Evolutionary conservation across 2,113 vertebrate genomes (phyloP), one percentile per base, ranked within the genome.

Genomic region (Aspidoscelis tigris): DNA sequence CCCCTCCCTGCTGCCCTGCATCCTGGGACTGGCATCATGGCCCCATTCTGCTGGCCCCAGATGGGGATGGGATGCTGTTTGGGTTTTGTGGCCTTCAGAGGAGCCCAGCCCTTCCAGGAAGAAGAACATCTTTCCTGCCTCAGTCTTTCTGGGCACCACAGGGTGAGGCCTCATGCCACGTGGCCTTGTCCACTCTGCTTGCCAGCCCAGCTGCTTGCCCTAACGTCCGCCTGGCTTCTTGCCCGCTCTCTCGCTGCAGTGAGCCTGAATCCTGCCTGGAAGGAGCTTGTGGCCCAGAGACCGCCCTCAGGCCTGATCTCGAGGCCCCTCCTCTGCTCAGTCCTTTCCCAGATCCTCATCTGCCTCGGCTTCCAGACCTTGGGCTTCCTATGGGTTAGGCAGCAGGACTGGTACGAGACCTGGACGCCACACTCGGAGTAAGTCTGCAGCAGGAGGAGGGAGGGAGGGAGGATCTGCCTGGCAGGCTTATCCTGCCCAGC

Each of bases 241-340:
- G 5, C n/a, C 33, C 20, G 33, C 89, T 73, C 64, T 88, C 78
- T 83, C 70, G 84, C 80, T 76, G 64, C 91, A 99, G 99, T 99
- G 98, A 99, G 98, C 96, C 95, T 99, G 93, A 99, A 99, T 87
- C 97, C 98, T 68, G 98, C 99, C 1, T 99, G 98, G 98, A 97
- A 97, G 86, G 98, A 98, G 82, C 96, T 99, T 44, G 98, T 99
- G 81, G 93, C 98, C 0, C 97, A 93, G 20, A 97, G 97, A 64
- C 99, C 98, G 66, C 98, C 99, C 0, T 98, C 98, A 16, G 98
- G 98, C 84, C 97, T 99, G 80, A 98, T 99, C 95, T 99, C 99
- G 50, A 97, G 95, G 81, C 95, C 97, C 66, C 96, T 99, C 85
- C 95, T 99, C 84, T 97, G 97, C 93, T 99, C 98, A 0, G 98